These are phyloP conservation scores for Brevimyrus niger DNA, from an alignment of 2,113 vertebrate species.

Conservation along the genomic window DNA sequence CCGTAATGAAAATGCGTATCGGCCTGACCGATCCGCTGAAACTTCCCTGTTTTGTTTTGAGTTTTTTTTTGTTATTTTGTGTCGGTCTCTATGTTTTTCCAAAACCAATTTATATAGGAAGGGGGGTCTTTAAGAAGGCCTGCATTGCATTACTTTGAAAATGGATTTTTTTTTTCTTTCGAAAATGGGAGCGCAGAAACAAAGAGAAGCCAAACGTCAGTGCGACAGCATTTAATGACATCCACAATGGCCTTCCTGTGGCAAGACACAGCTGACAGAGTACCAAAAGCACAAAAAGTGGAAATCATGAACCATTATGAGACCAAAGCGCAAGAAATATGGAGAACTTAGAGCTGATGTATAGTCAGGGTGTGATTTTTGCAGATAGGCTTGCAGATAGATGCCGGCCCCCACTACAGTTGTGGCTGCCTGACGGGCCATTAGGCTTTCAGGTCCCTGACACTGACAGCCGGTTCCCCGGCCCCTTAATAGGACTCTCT, in stretches of 20 bases:
- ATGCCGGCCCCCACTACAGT: neutral
- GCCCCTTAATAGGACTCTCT: neutral
- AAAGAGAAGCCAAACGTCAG: neutral
- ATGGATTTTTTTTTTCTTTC: neutral
- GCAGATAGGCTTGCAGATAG: neutral
- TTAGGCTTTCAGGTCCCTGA: neutral
- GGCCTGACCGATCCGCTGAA: neutral
- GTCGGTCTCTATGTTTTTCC: neutral
- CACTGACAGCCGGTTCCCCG: neutral
- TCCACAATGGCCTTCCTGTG: neutral
- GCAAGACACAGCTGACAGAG: neutral
- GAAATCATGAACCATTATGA: neutral
- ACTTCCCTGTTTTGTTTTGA: neutral
- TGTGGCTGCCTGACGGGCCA: neutral
- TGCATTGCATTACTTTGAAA: neutral
- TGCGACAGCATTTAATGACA: neutral
- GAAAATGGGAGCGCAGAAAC: neutral
- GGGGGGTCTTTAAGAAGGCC: neutral
- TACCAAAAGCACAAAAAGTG: neutral
- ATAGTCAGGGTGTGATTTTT: neutral
- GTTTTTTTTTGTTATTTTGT: neutral
- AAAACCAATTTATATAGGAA: neutral
- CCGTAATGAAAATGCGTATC: neutral
- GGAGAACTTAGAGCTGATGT: neutral
- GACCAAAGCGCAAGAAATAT: neutral